A percentile compares a stretch with the other conserved stretches of the same genome.
phyloP scores from a whole-genome alignment of 2,888 invertebrate species.

The Eugnorisma glareosa region DNA sequence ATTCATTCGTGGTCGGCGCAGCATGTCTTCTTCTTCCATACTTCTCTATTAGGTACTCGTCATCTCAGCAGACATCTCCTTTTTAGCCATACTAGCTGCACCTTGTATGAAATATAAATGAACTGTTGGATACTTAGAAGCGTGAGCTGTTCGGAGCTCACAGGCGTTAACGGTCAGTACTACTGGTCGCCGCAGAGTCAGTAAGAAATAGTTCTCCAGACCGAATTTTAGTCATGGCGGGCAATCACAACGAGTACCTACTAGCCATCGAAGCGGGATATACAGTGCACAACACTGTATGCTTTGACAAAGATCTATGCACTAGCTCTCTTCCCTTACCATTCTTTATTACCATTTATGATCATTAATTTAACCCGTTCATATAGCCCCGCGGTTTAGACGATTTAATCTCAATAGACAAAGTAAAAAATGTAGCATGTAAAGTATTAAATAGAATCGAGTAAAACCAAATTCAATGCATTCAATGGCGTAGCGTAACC shows the following conservation, averaged over 20 bases:
- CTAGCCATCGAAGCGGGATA: neutral
- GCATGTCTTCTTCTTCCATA: no score
- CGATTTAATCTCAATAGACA: neutral
- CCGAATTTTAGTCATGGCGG: neutral
- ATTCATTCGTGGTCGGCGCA: neutral
- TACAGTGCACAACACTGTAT: neutral
- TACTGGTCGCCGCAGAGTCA: neutral
- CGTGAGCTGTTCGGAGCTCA: neutral
- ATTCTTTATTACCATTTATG: no score
- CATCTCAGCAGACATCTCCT: neutral
- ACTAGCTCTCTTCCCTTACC: neutral
- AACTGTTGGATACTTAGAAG: neutral
- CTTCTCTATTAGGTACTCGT: no score
- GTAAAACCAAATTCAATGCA: neutral
- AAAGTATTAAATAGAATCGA: neutral
- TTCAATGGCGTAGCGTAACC: neutral
- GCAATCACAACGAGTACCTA: neutral
- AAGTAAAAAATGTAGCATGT: neutral
- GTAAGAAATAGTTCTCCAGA: neutral
- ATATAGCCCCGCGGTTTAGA: neutral
- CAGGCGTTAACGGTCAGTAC: neutral
- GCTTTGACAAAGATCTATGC: neutral
- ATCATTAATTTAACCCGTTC: neutral
- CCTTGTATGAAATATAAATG: neutral
- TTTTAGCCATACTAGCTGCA: neutral